Base-by-base conservation (phyloP, 2,888 invertebrate genomes). In the Taenaris catops region DNA sequence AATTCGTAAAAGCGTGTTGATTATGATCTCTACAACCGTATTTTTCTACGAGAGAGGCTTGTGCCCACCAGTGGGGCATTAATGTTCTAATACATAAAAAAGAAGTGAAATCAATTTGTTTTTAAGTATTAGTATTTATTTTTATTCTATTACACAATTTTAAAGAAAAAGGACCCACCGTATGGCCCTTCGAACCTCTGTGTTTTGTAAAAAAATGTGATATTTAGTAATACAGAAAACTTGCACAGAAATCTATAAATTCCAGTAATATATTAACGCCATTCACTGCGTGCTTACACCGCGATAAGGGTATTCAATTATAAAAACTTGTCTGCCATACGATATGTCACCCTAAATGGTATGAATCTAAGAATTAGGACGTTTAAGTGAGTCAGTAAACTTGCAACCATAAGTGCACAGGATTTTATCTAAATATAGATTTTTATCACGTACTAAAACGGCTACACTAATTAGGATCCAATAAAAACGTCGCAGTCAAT, bases 261-360 rank as follows among this genome's bases (percentile, higher is more conserved):
- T 37, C 29, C 17, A 33, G 25, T 29, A 36, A 36, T 24, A 33
- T 33, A 32, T 36, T 36, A 17, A 37, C 21, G 25, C 7, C 17
- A 31, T n/a, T 28, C 5, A 4, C 8, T 25, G 11, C 8, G 14
- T 25, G 19, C 16, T n/a, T n/a, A n/a, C 28, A 29, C 25, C 25
- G 20, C 34, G 23, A 10, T 16, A 31, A n/a, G n/a, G 12, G n/a
- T 23, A 16, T 1, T 4, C 8, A 7, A 12, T 14, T 19, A 5
- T 37, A 27, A 31, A 35, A 39, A 38, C 34, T 26, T 14, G 29
- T 12, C 3, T 9, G 17, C 28, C 10, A 24, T 34, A 23, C 34
- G 41, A 26, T 31, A 35, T 35, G 25, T 26, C 7, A 31, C 41
- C 26, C 21, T 26, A 41, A 41, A 38, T 29, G 38, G 41, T 24